Conservation (phyloP, 1,140 invertebrate genomes). For the Solenopsis invicta region DNA sequence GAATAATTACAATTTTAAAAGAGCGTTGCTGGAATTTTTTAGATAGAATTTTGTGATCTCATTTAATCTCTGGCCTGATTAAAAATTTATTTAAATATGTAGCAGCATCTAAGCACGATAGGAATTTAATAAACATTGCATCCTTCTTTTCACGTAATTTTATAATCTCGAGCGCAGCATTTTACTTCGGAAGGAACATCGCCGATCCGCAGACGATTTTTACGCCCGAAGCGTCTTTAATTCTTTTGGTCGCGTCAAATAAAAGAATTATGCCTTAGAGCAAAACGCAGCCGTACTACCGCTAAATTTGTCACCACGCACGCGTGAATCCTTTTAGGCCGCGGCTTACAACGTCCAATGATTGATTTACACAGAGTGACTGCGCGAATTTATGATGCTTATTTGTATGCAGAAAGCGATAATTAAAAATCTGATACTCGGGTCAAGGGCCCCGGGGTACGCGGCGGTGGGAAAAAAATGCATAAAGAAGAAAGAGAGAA, state of each 20-base stretch:
- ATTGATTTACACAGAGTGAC: constrained; percentile 74
- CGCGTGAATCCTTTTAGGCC: constrained; percentile 57
- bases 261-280: constrained; percentile 49
- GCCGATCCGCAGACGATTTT: not conserved
- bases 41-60: not conserved
- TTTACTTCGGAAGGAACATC: not conserved
- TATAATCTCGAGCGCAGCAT: not conserved
- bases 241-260: constrained; percentile 44
- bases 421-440: constrained; percentile 75
- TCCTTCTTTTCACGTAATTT: not conserved
- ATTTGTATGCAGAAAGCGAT: constrained; percentile 75
- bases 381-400: constrained; percentile 74
- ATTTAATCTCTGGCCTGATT: not conserved
- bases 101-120: not conserved
- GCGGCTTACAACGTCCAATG: constrained; percentile 54
- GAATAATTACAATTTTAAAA: not conserved
- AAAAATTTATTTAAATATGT: not conserved
- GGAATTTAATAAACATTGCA: not conserved
- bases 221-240: not conserved
- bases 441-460: constrained; percentile 73
- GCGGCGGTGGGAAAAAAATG: constrained; percentile 40
- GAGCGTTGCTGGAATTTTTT: not conserved
- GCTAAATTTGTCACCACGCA: constrained; percentile 74
- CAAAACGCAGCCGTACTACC: constrained; percentile 24
- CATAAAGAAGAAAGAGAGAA: constrained; percentile 52